Base-by-base conservation (phyloP, 2,888 invertebrate genomes). In the Chymomyza caudatula region DNA sequence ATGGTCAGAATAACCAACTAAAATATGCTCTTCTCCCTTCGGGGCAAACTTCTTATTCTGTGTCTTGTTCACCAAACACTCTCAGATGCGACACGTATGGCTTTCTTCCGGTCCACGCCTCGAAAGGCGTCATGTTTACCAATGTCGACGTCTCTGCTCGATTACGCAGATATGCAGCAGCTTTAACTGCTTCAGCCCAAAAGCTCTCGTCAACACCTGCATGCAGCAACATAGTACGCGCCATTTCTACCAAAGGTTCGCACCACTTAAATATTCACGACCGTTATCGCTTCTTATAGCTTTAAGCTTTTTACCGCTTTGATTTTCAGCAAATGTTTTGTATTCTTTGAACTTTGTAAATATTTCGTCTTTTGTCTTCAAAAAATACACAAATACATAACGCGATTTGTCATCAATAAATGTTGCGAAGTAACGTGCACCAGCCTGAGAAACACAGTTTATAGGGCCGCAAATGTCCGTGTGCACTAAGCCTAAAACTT, bases 1-100 rank as follows among this genome's bases (percentile, higher is more conserved):
- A 42, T 22, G 55, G 44, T 59, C 53, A 1, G 71, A 71, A 22
- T 73, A 71, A 2, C 72, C 65, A 8, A 64, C 52, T 42, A 68
- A 11, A 4, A 63, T 20, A 23, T 54, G 49, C 54, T 44, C 37
- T 25, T 29, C 47, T 4, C 55, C 52, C 15, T 63, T 65, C 51
- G 25, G 56, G 1, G 5, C 5, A 22, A 67, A 63, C n/a, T 60
- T 65, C 5, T 5, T 51, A 0, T 37, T 55, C 1, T 63, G 25
- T 5, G 20, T 42, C 20, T 63, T 62, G 17, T 55, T 55, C 4
- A 51, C 58, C 58, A 19, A 59, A 59, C 5, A 47, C 49, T 29
- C 17, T 2, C n/a, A 59, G 3, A 49, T 47, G 19, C 5, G 3
- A 15, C 1, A 42, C 54, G 37, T 15, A 11, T 5, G 42, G 42